Base-by-base conservation (phyloP, 2,888 invertebrate species). In the Hoplodrina blanda region DNA sequence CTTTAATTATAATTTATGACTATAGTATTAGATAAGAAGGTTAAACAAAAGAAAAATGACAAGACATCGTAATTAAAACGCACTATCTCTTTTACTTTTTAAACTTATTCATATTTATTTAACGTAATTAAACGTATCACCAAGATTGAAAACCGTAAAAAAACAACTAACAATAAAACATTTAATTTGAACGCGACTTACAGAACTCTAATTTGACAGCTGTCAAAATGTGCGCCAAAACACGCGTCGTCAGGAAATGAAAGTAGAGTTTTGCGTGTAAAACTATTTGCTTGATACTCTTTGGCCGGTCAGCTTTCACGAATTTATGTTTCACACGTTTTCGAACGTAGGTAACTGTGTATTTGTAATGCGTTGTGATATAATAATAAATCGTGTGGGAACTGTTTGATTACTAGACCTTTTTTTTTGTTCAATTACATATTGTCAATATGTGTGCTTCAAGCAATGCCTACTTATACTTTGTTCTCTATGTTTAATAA, bases 311-410 rank as follows among this genome's bases (percentile, higher is more conserved):
- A 87, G 90, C 93, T 94, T 93, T 93, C 91, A 85, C 88, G 87
- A 86, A 90, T 93, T 90, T 92, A 88, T 91, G 89, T 91, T 94
- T 94, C 94, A 92, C 94, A 94, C 94, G 94, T 93, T 93, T 92
- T 91, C 89, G 88, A 88, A 89, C 87, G 77, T 17, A 1, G 17
- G 46, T 85, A 88, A 86, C 73, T 74, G 50, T 66, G 69, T 84
- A 78, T 84, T 83, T 85, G 71, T 64, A 70, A 75, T 78, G 66
- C 44, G 55, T 63, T 52, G 74, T 84, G 84, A 85, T 85, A 85
- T 85, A 84, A 84, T 81, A 81, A 68, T 76, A 80, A 85, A 76
- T 69, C 73, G 74, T 78, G 78, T 83, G 85, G 63, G 85, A 83
- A 81, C 62, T 56, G 59, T 74, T 84, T 70, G 44, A 63, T 76